Evolutionary conservation across 2,888 invertebrate genomes (phyloP).

Genomic region (Tolmerus cingulatus): DNA sequence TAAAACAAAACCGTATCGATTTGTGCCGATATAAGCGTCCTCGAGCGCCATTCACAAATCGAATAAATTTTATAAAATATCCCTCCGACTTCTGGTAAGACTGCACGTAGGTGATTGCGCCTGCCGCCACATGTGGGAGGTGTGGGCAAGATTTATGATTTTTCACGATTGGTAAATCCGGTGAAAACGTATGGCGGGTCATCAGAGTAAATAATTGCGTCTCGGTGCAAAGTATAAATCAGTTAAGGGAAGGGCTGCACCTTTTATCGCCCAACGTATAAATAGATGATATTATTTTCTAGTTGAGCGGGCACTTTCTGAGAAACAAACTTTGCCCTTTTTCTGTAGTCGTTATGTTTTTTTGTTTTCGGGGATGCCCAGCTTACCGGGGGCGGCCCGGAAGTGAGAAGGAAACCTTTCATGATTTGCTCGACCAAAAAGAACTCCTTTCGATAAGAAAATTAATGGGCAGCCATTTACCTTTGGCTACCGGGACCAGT

Average conservation of each 20-base stretch:
- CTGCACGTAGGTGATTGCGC: neutral
- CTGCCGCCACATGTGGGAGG: neutral
- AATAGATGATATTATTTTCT: conserved; percentile 23
- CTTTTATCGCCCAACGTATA: neutral
- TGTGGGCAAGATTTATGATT: neutral
- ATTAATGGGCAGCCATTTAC: conserved; percentile 46
- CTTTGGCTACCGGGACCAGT: neutral
- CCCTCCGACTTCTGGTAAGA: neutral
- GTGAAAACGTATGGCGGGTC: neutral
- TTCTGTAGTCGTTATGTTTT: neutral
- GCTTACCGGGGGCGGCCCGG: neutral
- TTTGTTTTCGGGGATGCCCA: neutral
- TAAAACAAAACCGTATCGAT: neutral
- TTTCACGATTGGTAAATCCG: neutral
- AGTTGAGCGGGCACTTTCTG: conserved; percentile 11
- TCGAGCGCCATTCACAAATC: neutral
- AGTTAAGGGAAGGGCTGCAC: neutral
- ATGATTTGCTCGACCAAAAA: conserved; percentile 4
- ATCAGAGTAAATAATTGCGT: conserved; percentile 5
- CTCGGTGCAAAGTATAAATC: conserved; percentile 17
- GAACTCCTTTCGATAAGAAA: conserved; percentile 45
- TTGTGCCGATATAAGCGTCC: neutral
- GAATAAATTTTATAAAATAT: neutral
- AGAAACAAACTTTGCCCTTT: neutral
- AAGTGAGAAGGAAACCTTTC: neutral